A percentile compares a stretch with the other conserved stretches of the same genome.
Conservation (phyloP, 2,113 vertebrate genomes). For the Carettochelys insculpta region DNA sequence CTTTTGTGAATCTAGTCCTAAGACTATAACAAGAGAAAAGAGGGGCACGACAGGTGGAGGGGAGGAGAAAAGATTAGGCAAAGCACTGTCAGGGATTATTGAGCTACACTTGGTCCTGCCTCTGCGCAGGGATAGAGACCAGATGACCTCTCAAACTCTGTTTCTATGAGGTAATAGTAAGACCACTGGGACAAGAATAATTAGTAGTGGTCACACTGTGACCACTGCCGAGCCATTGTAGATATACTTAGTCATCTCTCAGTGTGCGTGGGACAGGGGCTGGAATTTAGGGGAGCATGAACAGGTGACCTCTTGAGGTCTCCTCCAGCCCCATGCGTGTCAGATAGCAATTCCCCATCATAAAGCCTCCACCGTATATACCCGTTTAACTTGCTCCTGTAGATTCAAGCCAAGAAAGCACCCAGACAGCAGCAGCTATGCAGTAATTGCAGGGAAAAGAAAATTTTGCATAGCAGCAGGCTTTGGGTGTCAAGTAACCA, state of each 20-base stretch:
- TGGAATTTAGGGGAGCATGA: too few relatives aligned
- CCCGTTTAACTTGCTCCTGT: background rate
- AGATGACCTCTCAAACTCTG: too few relatives aligned
- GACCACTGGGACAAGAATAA: background rate
- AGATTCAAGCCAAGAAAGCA: background rate
- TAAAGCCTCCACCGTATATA: background rate
- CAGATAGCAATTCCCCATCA: background rate
- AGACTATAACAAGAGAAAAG: too few relatives aligned
- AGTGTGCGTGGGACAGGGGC: too few relatives aligned
- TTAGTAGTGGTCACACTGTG: background rate
- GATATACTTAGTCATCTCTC: too few relatives aligned
- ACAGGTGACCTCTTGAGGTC: too few relatives aligned
- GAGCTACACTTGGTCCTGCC: too few relatives aligned
- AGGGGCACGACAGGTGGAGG: too few relatives aligned
- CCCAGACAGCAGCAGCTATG: background rate
- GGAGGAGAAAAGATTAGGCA: too few relatives aligned
- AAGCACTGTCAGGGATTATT: too few relatives aligned
- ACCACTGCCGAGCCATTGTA: background rate
- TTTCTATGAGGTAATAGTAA: background rate
- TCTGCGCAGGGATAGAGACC: too few relatives aligned
- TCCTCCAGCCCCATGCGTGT: background rate
- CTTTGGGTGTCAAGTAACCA: background rate
- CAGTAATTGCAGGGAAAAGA: background rate
- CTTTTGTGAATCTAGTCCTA: too few relatives aligned
- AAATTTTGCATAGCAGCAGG: background rate